Conservation (phyloP, 2,888 invertebrate genomes). For the Drosophila barbarae region DNA sequence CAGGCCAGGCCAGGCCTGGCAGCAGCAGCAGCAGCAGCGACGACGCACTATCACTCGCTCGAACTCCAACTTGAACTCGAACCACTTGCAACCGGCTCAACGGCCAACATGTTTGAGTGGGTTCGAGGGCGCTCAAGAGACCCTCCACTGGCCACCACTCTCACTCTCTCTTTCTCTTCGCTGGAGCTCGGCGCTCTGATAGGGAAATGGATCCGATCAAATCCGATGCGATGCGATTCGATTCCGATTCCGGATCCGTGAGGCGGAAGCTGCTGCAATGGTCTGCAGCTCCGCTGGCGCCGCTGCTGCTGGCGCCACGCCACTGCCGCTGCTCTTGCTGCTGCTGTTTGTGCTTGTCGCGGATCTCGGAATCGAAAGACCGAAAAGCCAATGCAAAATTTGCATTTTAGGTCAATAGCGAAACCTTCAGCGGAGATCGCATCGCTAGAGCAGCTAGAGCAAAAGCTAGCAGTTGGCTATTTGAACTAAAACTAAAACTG, state of each 20-base stretch:
- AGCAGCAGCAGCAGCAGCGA: background rate
- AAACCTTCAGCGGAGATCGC: slow-evolving; percentile 25
- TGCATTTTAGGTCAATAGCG: slow-evolving; percentile 72
- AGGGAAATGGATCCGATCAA: slow-evolving; percentile 9
- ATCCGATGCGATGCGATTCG: slow-evolving; percentile 1
- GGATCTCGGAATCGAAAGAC: slow-evolving; percentile 31
- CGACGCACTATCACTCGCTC: slow-evolving; percentile 12
- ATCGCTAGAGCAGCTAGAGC: slow-evolving; percentile 1
- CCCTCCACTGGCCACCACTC: slow-evolving; percentile 5
- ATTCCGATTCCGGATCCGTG: slow-evolving; percentile 13
- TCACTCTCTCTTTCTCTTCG: slow-evolving; percentile 37
- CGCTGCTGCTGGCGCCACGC: slow-evolving; percentile 3
- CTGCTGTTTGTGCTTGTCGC: slow-evolving; percentile 9
- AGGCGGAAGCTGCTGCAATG: slow-evolving; percentile 9
- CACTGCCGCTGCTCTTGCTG: background rate
- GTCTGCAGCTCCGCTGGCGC: slow-evolving; percentile 27
- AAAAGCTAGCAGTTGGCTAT: background rate
- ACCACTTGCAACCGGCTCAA: background rate
- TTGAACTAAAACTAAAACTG: too few relatives aligned
- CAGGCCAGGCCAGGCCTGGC: background rate
- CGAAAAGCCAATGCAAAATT: slow-evolving; percentile 47
- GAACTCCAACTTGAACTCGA: slow-evolving; percentile 17
- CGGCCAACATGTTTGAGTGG: slow-evolving; percentile 50
- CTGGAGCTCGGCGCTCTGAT: slow-evolving; percentile 4
- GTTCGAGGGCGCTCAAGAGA: slow-evolving; percentile 47